Evolutionary conservation across 2,888 invertebrate genomes (phyloP), one percentile per base, ranked within the genome.

Genomic region (Drosophila atroscutellata): DNA sequence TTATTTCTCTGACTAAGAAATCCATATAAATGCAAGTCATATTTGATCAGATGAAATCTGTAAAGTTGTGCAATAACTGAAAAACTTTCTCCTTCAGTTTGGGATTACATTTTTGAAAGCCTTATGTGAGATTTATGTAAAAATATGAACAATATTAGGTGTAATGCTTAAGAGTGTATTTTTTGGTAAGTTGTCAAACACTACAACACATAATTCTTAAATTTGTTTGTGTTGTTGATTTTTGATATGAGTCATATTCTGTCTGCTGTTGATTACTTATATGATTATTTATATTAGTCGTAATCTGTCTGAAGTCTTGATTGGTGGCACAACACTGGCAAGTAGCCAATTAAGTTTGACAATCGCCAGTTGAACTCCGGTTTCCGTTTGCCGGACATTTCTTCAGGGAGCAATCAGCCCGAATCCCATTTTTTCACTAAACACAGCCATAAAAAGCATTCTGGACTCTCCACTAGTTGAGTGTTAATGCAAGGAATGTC

Each of bases 381-480:
- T 24, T 42, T n/a, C 39, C 39, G 49, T 52, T 28, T 47, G 52
- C 34, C 37, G 51, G 57, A 59, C 42, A 50, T 75, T 68, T 69
- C 89, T 75, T 76, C 66, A 60, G 87, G 84, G 84, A 81, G 77
- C 83, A 90, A 90, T 91, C 82, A 83, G 76, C 73, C 70, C 75
- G 83, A 83, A 81, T 83, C 81, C 84, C 80, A 84, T 89, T 86
- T 82, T 89, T 89, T 81, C 84, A 84, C 79, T 81, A 83, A 89
- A 90, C 89, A 86, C 67, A 75, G 78, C 39, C 75, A 90, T 88
- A 90, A 88, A 83, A 85, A 88, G 76, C 88, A 80, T 85, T 87
- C 65, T 63, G 69, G 75, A 66, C 66, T 80, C 75, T 75, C 67
- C 69, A 86, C 80, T 83, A 86, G 89, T 90, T 86, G 76, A 89